phyloP scores from a whole-genome alignment of 2,797 vertebrate species.

The Sphenodon punctatus region DNA sequence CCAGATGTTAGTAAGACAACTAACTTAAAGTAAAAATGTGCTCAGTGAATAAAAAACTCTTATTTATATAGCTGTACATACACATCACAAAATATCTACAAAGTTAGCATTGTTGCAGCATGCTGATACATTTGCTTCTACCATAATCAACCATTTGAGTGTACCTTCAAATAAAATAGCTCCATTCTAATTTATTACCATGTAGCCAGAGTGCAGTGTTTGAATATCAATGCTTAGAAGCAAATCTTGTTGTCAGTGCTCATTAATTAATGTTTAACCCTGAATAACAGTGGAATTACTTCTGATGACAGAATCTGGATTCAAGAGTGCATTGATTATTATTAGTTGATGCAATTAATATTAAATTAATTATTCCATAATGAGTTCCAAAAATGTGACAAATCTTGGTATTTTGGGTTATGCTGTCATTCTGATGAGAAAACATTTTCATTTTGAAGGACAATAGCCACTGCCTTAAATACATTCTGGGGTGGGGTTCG shows the following conservation, averaged over 20 bases:
- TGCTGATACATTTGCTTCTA: not conserved
- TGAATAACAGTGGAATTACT: not conserved
- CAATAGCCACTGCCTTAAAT: not conserved
- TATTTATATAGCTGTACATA: not conserved
- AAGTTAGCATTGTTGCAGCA: not conserved
- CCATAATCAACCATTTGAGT: not conserved
- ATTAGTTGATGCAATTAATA: not conserved
- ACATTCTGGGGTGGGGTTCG: no score
- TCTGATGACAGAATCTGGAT: not conserved
- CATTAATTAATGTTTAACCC: not conserved
- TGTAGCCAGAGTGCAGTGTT: constrained; percentile 1
- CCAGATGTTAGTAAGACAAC: not conserved
- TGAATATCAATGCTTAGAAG: not conserved
- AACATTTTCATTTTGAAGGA: not conserved
- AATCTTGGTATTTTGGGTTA: not conserved
- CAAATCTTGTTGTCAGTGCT: not conserved
- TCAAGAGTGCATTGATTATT: not conserved
- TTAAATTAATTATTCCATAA: not conserved
- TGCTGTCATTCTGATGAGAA: not conserved
- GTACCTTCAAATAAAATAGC: constrained; percentile 10
- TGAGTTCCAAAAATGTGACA: not conserved
- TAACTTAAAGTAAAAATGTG: constrained; percentile 2
- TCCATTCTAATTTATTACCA: not conserved
- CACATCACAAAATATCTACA: not conserved
- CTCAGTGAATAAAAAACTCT: not conserved